Evolutionary conservation across 2,113 vertebrate genomes (phyloP).

Genomic region (Danionella cerebrum): DNA sequence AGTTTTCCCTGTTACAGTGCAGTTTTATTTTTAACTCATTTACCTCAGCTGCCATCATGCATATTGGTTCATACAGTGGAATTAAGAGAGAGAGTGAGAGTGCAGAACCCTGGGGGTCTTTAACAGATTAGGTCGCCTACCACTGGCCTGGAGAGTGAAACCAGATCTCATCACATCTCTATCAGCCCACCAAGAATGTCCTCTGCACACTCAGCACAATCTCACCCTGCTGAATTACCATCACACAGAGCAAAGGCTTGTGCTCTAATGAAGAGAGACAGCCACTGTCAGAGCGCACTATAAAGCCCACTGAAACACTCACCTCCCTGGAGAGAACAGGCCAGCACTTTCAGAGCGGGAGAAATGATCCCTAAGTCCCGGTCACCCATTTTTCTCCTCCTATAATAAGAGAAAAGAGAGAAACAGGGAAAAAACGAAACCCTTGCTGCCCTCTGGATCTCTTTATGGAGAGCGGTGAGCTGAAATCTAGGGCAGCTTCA

Average conservation of each 20-base stretch:
- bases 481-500: conserved; percentile 66
- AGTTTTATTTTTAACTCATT: background rate
- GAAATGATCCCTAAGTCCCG: conserved; percentile 59
- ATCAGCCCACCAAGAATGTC: conserved; percentile 20
- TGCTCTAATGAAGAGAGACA: conserved; percentile 58
- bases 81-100: conserved; percentile 9
- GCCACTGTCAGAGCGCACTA: conserved; percentile 45
- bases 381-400: conserved; percentile 61
- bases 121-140: background rate
- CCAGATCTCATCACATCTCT: background rate
- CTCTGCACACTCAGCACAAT: conserved; percentile 36
- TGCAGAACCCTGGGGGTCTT: conserved; percentile 1
- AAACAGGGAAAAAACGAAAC: background rate
- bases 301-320: conserved; percentile 34
- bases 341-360: conserved; percentile 7
- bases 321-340: conserved; percentile 25
- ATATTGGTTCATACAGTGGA: background rate
- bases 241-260: conserved; percentile 5
- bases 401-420: conserved; percentile 64
- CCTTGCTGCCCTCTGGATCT: conserved; percentile 56
- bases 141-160: conserved; percentile 14
- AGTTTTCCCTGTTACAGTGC: background rate
- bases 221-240: conserved; percentile 28
- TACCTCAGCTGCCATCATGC: background rate
- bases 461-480: conserved; percentile 63